Evolutionary conservation across 2,113 vertebrate species (phyloP).

Genomic region (Petromus typicus): DNA sequence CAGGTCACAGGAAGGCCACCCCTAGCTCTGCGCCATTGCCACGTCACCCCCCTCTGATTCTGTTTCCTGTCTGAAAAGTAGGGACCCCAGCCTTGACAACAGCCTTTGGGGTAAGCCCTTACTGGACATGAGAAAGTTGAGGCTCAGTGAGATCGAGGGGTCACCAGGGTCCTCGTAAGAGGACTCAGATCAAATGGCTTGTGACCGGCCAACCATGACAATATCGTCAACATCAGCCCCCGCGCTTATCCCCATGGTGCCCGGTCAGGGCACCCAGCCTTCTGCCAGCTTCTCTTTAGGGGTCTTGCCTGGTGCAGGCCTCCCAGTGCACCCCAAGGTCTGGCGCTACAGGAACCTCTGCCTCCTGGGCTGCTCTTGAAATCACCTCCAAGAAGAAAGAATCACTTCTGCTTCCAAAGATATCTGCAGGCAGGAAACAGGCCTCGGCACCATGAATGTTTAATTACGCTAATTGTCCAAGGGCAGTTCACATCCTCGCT

Average conservation of each 20-base stretch:
- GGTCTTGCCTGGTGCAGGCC: not conserved
- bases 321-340: not conserved
- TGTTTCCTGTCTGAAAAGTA: not conserved
- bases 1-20: not conserved
- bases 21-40: not conserved
- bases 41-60: not conserved
- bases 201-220: not conserved
- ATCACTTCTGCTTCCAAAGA: slow-evolving; percentile 78
- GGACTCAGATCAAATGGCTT: not conserved
- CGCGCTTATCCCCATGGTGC: not conserved
- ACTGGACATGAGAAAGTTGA: not conserved
- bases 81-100: not conserved
- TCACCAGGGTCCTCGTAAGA: not conserved
- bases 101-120: not conserved
- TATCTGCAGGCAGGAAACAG: slow-evolving; percentile 78
- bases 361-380: slow-evolving; percentile 68
- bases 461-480: slow-evolving; percentile 88
- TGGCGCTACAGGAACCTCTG: not conserved
- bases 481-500: slow-evolving; percentile 81
- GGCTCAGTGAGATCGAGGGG: not conserved
- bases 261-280: not conserved
- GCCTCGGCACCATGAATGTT: slow-evolving; percentile 85
- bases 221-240: not conserved
- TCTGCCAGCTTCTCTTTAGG: not conserved
- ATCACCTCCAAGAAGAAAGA: slow-evolving; percentile 81